Percentiles rank a stretch among this genome's conserved stretches.
Evolutionary conservation across 2,888 invertebrate genomes (phyloP).

Genomic region (Pasiphila rectangulata): DNA sequence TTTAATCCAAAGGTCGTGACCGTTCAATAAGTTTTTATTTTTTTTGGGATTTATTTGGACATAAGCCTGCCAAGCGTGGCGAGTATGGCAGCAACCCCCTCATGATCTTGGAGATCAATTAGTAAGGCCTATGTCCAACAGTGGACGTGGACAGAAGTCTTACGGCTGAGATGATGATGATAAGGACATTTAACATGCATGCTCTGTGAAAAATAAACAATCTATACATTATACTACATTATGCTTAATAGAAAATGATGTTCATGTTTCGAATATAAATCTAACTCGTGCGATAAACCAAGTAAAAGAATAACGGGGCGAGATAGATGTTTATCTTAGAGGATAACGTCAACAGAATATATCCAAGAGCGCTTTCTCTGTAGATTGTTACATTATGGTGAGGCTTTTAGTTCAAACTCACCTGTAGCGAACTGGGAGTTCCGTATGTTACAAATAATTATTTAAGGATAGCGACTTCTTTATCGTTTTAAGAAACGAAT

Average conservation of each 20-base stretch:
- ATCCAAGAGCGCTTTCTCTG: constrained; percentile 20
- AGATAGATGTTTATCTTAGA: constrained; percentile 28
- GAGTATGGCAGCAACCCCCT: no score
- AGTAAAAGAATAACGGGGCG: constrained; percentile 15
- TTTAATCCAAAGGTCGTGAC: neutral
- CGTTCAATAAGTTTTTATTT: no score
- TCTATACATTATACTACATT: no score
- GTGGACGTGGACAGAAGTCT: no score
- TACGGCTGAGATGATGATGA: no score
- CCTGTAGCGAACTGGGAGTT: constrained; percentile 12
- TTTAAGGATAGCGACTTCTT: constrained; percentile 2
- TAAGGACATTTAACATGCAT: no score
- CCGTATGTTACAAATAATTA: constrained; percentile 12
- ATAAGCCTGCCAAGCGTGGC: no score
- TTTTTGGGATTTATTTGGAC: no score
- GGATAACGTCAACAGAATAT: constrained; percentile 26
- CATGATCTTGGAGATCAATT: no score
- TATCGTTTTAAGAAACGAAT: neutral
- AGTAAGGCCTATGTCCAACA: no score
- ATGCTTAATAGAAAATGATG: neutral
- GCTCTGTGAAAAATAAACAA: neutral
- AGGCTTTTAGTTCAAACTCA: constrained; percentile 12
- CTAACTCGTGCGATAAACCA: constrained; percentile 1
- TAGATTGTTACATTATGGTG: constrained; percentile 7
- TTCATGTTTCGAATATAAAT: neutral